A percentile compares a stretch with the other conserved stretches of the same genome.
These are phyloP conservation scores for Argentina silus DNA, from an alignment of 2,797 vertebrate species.

Conservation along the genomic window DNA sequence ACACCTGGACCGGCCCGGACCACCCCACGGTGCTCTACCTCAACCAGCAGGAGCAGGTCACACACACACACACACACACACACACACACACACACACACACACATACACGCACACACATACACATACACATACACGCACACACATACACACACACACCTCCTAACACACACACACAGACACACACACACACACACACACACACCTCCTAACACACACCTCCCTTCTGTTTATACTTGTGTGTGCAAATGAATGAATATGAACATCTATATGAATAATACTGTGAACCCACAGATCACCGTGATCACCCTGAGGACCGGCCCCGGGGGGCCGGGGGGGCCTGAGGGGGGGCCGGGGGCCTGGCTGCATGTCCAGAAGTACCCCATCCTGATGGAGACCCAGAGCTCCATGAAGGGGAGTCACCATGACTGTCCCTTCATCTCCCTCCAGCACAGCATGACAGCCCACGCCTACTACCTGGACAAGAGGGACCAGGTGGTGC, in stretches of 20 bases:
- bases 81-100: too few relatives aligned
- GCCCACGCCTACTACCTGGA: slow-evolving; percentile 16
- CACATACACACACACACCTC: too few relatives aligned
- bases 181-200: too few relatives aligned
- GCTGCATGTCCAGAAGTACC: slow-evolving; percentile 20
- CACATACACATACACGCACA: too few relatives aligned
- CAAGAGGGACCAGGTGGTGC: slow-evolving; percentile 13
- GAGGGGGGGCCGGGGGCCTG: background rate
- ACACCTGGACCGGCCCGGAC: slow-evolving; percentile 14
- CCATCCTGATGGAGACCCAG: slow-evolving; percentile 20
- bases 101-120: too few relatives aligned
- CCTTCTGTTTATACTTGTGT: too few relatives aligned
- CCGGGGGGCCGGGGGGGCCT: background rate
- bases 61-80: too few relatives aligned
- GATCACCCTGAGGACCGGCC: background rate
- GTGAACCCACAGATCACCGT: background rate
- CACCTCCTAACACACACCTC: too few relatives aligned
- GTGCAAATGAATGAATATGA: too few relatives aligned
- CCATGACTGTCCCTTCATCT: slow-evolving; percentile 27
- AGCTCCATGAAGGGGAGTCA: slow-evolving; percentile 4
- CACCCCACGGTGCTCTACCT: slow-evolving; percentile 17
- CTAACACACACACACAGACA: too few relatives aligned
- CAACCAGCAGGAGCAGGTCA: slow-evolving; percentile 14
- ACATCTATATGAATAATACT: too few relatives aligned
- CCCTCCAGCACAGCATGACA: slow-evolving; percentile 31